A percentile compares a stretch with the other conserved stretches of the same genome.
Conservation (phyloP, 2,113 vertebrate genomes). For the Anolis carolinensis region DNA sequence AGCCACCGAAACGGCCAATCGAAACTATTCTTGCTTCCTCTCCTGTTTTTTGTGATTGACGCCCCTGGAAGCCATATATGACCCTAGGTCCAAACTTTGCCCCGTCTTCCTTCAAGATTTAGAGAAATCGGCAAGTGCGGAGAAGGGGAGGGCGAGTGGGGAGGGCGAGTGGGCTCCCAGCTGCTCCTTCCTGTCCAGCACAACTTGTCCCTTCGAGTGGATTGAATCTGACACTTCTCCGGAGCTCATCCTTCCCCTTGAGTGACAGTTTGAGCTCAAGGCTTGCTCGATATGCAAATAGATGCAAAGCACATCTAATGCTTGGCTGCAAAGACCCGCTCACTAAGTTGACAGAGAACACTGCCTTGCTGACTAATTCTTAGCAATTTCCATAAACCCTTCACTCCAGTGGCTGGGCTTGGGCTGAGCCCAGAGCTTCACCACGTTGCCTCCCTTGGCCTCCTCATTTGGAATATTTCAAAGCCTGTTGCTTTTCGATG, state of each 20-base stretch:
- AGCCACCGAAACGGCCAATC: too few relatives aligned
- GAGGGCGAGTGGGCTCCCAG: background rate
- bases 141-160: background rate
- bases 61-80: too few relatives aligned
- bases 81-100: too few relatives aligned
- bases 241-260: background rate
- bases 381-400: background rate
- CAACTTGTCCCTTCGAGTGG: background rate
- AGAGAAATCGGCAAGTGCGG: too few relatives aligned
- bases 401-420: background rate
- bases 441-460: too few relatives aligned
- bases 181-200: background rate
- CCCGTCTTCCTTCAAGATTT: too few relatives aligned
- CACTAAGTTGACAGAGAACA: background rate
- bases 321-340: background rate
- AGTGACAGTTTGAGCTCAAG: background rate
- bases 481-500: too few relatives aligned
- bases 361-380: background rate
- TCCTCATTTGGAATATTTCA: too few relatives aligned
- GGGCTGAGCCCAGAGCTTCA: background rate
- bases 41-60: too few relatives aligned
- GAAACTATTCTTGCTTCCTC: too few relatives aligned
- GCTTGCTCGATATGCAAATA: background rate
- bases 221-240: background rate
- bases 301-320: background rate